These are phyloP conservation scores for Hypsibius dujardini DNA, from an alignment of 1,140 invertebrate species.

Conservation along the genomic window DNA sequence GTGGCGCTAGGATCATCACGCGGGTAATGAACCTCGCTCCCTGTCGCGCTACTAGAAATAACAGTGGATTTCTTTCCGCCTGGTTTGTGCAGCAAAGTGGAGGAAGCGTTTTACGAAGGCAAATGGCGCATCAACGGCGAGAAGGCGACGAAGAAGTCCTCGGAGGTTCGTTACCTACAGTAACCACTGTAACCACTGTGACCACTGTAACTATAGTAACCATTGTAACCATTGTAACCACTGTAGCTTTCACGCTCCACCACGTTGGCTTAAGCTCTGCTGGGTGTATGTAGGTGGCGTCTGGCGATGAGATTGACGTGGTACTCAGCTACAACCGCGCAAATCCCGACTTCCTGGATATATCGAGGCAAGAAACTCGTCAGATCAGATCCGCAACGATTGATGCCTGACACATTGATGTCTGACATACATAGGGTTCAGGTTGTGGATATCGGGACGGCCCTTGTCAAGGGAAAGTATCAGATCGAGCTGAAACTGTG, in stretches of 20 bases:
- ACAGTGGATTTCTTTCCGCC: not conserved
- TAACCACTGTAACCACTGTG: no score
- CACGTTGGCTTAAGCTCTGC: no score
- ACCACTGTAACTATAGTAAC: no score
- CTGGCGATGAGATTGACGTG: slow-evolving; percentile 48
- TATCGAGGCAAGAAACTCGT: slow-evolving; percentile 29
- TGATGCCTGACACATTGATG: no score
- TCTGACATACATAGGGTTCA: slow-evolving; percentile 32
- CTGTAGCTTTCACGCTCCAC: no score
- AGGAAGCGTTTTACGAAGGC: slow-evolving; percentile 46
- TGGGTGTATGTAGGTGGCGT: slow-evolving; percentile 29
- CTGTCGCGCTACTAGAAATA: no score
- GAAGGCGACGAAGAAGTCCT: slow-evolving; percentile 46
- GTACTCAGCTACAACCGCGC: slow-evolving; percentile 39
- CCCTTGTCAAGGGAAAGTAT: slow-evolving; percentile 15
- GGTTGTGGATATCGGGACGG: slow-evolving; percentile 28
- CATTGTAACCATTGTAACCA: no score
- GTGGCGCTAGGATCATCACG: no score
- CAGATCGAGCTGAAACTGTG: slow-evolving; percentile 19
- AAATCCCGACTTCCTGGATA: slow-evolving; percentile 42
- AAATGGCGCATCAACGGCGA: slow-evolving; percentile 47
- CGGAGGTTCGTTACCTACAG: slow-evolving; percentile 30
- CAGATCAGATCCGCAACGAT: no score
- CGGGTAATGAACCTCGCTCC: no score
- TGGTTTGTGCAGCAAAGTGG: slow-evolving; percentile 25